Evolutionary conservation across 2,113 vertebrate species (phyloP).

Genomic region (Tyto alba): DNA sequence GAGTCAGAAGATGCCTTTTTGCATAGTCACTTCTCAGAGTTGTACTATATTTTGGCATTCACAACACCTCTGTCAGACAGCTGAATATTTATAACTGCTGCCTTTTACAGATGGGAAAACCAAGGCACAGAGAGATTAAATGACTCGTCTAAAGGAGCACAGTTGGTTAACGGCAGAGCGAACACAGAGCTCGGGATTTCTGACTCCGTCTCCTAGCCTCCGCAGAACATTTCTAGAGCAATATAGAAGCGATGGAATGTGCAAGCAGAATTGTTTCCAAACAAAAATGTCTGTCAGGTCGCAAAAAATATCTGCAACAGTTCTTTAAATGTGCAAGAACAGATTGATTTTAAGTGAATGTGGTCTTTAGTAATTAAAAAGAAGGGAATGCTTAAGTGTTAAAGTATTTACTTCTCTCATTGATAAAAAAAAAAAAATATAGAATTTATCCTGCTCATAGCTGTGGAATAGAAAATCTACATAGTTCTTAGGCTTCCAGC

Average conservation of each 20-base stretch:
- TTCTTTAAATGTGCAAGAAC: neutral
- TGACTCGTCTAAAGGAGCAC: neutral
- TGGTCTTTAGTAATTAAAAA: neutral
- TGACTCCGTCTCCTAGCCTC: neutral
- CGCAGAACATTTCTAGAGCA: neutral
- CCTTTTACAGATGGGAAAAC: constrained; percentile 8
- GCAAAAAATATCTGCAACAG: neutral
- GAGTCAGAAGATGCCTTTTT: constrained; percentile 45
- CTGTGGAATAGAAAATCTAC: neutral
- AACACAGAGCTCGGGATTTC: neutral
- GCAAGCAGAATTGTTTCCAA: constrained; percentile 31
- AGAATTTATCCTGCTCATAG: neutral
- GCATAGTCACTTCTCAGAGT: constrained; percentile 3
- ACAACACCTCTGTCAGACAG: neutral
- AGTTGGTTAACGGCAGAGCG: neutral
- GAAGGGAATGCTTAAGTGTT: neutral
- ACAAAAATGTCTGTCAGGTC: constrained; percentile 23
- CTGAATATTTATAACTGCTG: neutral
- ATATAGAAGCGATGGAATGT: neutral
- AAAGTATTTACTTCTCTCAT: neutral
- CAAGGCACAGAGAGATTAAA: neutral
- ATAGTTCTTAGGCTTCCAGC: neutral
- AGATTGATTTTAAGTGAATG: neutral
- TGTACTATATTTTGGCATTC: neutral
- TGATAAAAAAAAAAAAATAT: neutral